A percentile compares a stretch with the other conserved stretches of the same genome.
Conservation (phyloP, 2,113 vertebrate species). For the Noctilio leporinus region DNA sequence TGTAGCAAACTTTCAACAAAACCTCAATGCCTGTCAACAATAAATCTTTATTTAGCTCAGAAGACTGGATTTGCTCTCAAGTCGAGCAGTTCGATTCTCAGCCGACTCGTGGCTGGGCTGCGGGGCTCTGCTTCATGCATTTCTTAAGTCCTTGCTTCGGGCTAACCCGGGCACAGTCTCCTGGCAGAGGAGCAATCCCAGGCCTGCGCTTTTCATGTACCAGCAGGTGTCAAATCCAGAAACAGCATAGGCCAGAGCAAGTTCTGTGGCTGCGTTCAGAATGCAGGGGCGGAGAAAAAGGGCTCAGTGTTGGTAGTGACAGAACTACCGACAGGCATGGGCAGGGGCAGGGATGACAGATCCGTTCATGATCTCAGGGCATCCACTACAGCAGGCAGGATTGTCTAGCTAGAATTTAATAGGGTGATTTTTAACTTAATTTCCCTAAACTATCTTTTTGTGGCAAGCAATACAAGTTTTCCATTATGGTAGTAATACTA, state of each 20-base stretch:
- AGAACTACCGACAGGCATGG: too few species aligned
- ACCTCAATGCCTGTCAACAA: not conserved
- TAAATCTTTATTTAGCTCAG: not conserved
- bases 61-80: not conserved
- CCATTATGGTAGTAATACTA: not conserved
- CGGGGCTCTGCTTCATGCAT: not conserved
- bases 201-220: not conserved
- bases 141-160: not conserved
- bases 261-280: not conserved
- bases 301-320: not conserved
- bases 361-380: not conserved
- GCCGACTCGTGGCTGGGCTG: not conserved
- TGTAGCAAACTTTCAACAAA: not conserved
- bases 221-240: not conserved
- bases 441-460: not conserved
- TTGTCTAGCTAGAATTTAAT: not conserved
- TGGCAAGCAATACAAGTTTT: not conserved
- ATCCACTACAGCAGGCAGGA: not conserved
- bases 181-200: not conserved
- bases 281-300: not conserved
- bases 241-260: not conserved
- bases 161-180: not conserved
- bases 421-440: not conserved
- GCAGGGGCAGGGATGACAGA: not conserved
- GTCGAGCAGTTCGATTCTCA: not conserved